Percentiles rank a stretch among this genome's conserved stretches.
These are phyloP conservation scores for Nowickia ferox DNA, from an alignment of 2,888 invertebrate genomes.

Conservation along the genomic window DNA sequence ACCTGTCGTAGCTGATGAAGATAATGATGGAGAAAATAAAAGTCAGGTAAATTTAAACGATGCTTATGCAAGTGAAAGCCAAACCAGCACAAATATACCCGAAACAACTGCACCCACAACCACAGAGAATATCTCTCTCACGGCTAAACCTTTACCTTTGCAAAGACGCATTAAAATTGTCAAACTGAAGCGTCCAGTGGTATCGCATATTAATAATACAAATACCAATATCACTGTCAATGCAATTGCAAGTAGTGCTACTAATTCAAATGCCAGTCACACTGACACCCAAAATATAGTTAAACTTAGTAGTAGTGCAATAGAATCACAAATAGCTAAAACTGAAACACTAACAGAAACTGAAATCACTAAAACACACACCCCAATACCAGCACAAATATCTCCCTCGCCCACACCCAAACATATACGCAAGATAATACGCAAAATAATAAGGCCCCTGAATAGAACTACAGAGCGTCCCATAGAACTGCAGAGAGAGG, in stretches of 20 bases:
- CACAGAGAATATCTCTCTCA: slow-evolving; percentile 71
- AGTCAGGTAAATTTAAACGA: slow-evolving; percentile 72
- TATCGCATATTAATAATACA: slow-evolving; percentile 68
- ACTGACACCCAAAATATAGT: slow-evolving; percentile 71
- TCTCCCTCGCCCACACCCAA: slow-evolving; percentile 73
- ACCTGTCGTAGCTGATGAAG: slow-evolving; percentile 64
- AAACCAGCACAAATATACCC: slow-evolving; percentile 64
- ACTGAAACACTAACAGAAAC: slow-evolving; percentile 65
- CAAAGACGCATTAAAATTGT: slow-evolving; percentile 78
- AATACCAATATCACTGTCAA: slow-evolving; percentile 73
- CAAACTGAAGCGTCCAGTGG: slow-evolving; percentile 77
- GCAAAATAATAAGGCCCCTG: slow-evolving; percentile 78
- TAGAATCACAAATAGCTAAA: slow-evolving; percentile 69
- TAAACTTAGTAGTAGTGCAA: slow-evolving; percentile 68
- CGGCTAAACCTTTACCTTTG: slow-evolving; percentile 71
- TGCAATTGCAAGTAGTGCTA: slow-evolving; percentile 72
- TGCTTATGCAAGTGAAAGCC: slow-evolving; percentile 67
- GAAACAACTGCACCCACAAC: slow-evolving; percentile 67
- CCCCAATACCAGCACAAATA: slow-evolving; percentile 62
- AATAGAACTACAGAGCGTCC: slow-evolving; percentile 52
- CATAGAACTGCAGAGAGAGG: background rate
- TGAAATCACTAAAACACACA: slow-evolving; percentile 65
- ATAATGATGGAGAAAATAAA: slow-evolving; percentile 57
- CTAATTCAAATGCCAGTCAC: slow-evolving; percentile 76
- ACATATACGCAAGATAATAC: slow-evolving; percentile 79